phyloP scores from a whole-genome alignment of 2,888 invertebrate species.

The Agrotis segetum region DNA sequence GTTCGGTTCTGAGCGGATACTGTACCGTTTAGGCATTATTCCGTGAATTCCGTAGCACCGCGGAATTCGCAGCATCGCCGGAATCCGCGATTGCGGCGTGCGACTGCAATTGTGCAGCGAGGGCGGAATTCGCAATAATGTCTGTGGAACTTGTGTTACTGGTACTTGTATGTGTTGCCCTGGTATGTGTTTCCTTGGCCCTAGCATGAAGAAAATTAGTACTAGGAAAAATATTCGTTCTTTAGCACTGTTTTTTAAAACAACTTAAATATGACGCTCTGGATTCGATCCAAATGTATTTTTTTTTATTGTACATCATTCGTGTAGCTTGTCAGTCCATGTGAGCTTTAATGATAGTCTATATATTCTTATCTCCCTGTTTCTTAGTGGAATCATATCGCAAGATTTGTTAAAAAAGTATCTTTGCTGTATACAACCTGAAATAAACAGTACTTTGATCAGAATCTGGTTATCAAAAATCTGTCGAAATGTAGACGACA shows the following conservation, averaged over 20 bases:
- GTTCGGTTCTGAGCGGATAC: constrained; percentile 16
- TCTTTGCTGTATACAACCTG: too few species aligned
- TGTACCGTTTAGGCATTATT: constrained; percentile 40
- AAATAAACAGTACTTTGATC: neutral
- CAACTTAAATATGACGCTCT: too few species aligned
- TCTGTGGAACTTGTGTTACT: constrained; percentile 29
- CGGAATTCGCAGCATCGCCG: constrained; percentile 44
- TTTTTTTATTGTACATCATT: too few species aligned
- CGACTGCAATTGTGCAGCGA: constrained; percentile 56
- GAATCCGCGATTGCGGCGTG: constrained; percentile 52
- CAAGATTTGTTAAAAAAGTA: too few species aligned
- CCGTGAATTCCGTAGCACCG: constrained; percentile 40
- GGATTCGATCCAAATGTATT: too few species aligned
- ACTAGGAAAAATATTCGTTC: too few species aligned
- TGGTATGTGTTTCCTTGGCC: neutral
- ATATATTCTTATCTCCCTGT: too few species aligned
- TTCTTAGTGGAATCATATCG: too few species aligned
- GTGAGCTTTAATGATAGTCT: too few species aligned
- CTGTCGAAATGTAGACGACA: neutral
- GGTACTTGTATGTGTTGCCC: neutral
- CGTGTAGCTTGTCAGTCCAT: too few species aligned
- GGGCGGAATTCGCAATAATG: constrained; percentile 53
- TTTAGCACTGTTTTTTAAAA: too few species aligned
- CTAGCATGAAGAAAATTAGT: neutral
- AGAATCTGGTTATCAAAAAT: neutral